These are phyloP conservation scores for Furnarius figulus DNA, from an alignment of 2,113 vertebrate species.

Conservation along the genomic window DNA sequence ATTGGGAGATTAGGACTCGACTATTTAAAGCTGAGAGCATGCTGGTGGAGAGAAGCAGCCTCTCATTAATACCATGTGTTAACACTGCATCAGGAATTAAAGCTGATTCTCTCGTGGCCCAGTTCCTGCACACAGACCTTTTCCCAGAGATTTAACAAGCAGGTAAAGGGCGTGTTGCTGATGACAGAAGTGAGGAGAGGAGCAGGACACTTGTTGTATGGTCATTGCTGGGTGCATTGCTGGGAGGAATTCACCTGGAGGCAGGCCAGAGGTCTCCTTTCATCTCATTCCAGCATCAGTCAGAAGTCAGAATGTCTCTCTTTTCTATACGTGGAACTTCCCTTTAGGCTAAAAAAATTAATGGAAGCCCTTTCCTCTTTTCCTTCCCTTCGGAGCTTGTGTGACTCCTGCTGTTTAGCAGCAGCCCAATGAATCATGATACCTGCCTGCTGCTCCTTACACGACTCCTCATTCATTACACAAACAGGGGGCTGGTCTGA, in stretches of 20 bases:
- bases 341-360: background rate
- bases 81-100: background rate
- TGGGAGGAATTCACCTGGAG: background rate
- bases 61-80: background rate
- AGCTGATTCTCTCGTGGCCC: background rate
- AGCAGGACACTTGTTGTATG: fast-evolving
- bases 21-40: background rate
- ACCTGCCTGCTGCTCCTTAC: background rate
- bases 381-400: background rate
- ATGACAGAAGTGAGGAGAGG: background rate
- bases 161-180: fast-evolving
- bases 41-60: background rate
- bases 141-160: background rate
- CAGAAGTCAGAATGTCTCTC: background rate
- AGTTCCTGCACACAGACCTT: background rate
- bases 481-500: background rate
- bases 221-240: background rate
- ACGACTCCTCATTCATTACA: background rate
- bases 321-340: background rate
- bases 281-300: background rate
- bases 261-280: background rate
- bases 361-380: background rate
- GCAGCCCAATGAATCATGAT: background rate
- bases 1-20: background rate
- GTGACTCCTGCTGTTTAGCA: background rate